These are phyloP conservation scores for Sebastes baramenuke DNA, from an alignment of 2,797 vertebrate genomes.

Conservation along the genomic window DNA sequence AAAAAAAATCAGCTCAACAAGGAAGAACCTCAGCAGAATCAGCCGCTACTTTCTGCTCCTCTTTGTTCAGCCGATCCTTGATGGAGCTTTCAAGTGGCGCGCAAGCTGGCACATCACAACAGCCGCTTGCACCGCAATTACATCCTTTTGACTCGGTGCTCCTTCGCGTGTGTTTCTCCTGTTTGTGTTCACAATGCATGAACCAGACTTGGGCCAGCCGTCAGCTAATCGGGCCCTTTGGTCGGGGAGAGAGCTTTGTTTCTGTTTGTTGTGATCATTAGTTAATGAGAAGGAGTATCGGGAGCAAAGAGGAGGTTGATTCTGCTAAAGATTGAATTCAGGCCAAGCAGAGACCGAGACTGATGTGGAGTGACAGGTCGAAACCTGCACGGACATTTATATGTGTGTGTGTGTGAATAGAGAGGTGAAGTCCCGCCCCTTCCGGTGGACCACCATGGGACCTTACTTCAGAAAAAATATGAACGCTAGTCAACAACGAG, in stretches of 20 bases:
- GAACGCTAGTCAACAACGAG: too few relatives aligned
- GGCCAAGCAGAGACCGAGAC: not conserved
- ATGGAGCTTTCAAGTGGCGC: constrained; percentile 50
- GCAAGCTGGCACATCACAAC: constrained; percentile 50
- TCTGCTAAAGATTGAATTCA: not conserved
- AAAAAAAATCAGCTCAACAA: constrained; percentile 27
- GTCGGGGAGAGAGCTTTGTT: not conserved
- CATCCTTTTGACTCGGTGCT: constrained; percentile 58
- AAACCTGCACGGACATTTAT: constrained; percentile 25
- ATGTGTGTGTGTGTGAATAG: not conserved
- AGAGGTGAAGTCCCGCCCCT: too few relatives aligned
- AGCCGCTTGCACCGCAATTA: constrained; percentile 62
- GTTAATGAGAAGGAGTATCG: constrained; percentile 19
- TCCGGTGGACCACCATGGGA: too few relatives aligned
- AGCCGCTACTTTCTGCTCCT: constrained; percentile 33
- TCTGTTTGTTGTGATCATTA: constrained; percentile 12
- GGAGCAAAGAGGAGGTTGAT: constrained; percentile 6
- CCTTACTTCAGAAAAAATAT: too few relatives aligned
- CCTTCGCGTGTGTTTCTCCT: constrained; percentile 33
- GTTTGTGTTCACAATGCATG: constrained; percentile 41
- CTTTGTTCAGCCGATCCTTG: constrained; percentile 61
- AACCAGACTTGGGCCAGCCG: constrained; percentile 9
- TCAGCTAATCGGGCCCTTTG: constrained; percentile 22
- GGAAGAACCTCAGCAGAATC: constrained; percentile 46
- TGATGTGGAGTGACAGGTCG: not conserved